Base-by-base conservation (phyloP, 2,797 vertebrate genomes). In the Sebastes kiyomatsui region DNA sequence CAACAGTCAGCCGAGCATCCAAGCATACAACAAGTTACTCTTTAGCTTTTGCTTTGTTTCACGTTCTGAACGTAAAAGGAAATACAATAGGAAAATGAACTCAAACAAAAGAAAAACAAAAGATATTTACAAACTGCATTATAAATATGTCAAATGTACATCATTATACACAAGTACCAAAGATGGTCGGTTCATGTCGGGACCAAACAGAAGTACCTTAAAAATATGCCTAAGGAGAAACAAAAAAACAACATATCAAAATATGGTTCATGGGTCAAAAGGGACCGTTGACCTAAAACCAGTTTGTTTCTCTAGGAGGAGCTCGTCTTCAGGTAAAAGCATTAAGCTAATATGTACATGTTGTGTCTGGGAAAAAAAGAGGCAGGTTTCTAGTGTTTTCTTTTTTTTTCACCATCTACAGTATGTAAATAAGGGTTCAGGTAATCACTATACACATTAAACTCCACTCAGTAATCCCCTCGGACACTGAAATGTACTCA, bases 61-160 rank as follows among this genome's bases (percentile, higher is more conserved):
- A 92, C 85, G 88, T 95, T 94, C 92, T 90, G 86, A 94, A 94
- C 81, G 81, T 86, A 92, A 90, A 90, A 88, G 80, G 79, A 94
- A 91, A 87, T 85, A 93, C 91, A 92, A 93, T 82, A 90, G 87
- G 89, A 88, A 93, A 93, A 92, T 84, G 28, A 90, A 93, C 87
- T 72, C 84, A 88, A 79, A 30, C 73, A 87, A 89, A 76, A 28
- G 76, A 85, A 78, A 71, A 88, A 86, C 90, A 92, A 94, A 93
- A 92, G 67, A 95, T 96, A 97, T 97, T 96, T 97, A 97, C 96
- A 97, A 95, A 96, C 94, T 96, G 94, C 95, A 94, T 96, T 96
- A 97, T 97, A 97, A 97, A 97, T 97, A 97, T 97, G 95, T 96
- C 92, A 95, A 97, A 96, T 97, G 93, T 97, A 97, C 96, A 97